Percentiles rank a stretch among this genome's conserved stretches.
Conservation (phyloP, 2,888 invertebrate genomes). For the Acanthosepion esculentum region DNA sequence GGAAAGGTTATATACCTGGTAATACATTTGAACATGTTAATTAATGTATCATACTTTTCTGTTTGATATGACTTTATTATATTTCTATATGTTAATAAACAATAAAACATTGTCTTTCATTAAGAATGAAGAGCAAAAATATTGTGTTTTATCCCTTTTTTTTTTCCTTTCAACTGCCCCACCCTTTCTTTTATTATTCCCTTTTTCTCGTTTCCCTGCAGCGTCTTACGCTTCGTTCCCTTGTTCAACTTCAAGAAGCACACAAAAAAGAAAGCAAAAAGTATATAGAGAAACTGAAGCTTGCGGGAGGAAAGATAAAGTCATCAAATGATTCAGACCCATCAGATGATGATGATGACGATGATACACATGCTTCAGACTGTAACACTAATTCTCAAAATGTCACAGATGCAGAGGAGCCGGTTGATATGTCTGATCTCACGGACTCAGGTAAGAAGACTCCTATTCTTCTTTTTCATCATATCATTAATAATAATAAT, state of each 20-base stretch:
- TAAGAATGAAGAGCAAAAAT: too few species aligned
- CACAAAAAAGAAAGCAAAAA: slow-evolving; percentile 69
- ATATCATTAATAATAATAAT: not conserved
- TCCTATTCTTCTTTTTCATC: not conserved
- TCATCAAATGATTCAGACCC: slow-evolving; percentile 52
- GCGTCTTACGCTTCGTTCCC: slow-evolving; percentile 76
- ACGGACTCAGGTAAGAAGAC: slow-evolving; percentile 59
- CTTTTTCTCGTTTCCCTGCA: slow-evolving; percentile 50
- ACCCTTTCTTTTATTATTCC: not conserved
- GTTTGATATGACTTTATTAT: too few species aligned
- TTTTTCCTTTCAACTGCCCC: not conserved
- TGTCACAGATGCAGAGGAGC: slow-evolving; percentile 59
- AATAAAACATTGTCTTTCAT: too few species aligned
- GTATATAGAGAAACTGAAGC: slow-evolving; percentile 78
- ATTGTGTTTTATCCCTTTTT: not conserved
- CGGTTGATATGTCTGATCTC: slow-evolving; percentile 63
- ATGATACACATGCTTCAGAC: slow-evolving; percentile 43
- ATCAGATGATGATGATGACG: slow-evolving; percentile 55
- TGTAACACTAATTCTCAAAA: not conserved
- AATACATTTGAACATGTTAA: too few species aligned
- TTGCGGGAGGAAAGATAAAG: slow-evolving; percentile 75
- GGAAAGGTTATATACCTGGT: too few species aligned
- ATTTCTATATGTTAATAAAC: too few species aligned
- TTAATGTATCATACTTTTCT: too few species aligned
- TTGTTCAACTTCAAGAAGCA: slow-evolving; percentile 66